Evolutionary conservation across 2,113 vertebrate species (phyloP).

Genomic region (Motacilla alba): DNA sequence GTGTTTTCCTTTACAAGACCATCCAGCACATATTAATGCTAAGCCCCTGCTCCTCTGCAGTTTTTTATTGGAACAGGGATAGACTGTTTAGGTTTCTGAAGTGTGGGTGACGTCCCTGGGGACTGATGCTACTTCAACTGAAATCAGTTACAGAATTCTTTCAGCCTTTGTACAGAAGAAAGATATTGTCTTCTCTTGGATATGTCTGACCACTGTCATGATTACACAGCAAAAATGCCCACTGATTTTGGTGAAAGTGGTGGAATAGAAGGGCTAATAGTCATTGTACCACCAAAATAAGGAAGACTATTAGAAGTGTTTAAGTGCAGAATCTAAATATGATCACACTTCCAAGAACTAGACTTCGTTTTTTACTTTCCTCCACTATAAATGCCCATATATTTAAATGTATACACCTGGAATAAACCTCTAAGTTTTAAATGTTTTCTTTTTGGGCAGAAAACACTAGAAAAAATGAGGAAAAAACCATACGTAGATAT

Average conservation of each 20-base stretch:
- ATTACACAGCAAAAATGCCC: not conserved
- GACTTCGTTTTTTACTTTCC: not conserved
- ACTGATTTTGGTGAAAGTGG: not conserved
- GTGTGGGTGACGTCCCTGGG: fast-evolving
- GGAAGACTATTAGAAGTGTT: not conserved
- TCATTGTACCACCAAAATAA: not conserved
- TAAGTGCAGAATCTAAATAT: not conserved
- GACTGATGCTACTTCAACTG: not conserved
- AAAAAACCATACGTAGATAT: not conserved
- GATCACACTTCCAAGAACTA: not conserved
- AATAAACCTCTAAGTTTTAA: not conserved
- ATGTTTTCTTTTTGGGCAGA: not conserved
- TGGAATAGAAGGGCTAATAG: not conserved
- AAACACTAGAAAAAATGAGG: not conserved
- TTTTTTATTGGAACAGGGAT: not conserved
- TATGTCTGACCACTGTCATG: not conserved
- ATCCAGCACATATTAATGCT: not conserved
- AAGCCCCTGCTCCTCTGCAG: not conserved
- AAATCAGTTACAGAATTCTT: not conserved
- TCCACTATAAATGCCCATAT: not conserved
- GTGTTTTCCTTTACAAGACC: not conserved
- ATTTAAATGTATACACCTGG: not conserved
- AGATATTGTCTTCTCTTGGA: not conserved
- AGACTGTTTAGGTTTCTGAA: not conserved
- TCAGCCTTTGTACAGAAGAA: not conserved